A percentile compares a stretch with the other conserved stretches of the same genome.
Conservation (phyloP, 2,113 vertebrate species). For the Dendrocopos noguchii region DNA sequence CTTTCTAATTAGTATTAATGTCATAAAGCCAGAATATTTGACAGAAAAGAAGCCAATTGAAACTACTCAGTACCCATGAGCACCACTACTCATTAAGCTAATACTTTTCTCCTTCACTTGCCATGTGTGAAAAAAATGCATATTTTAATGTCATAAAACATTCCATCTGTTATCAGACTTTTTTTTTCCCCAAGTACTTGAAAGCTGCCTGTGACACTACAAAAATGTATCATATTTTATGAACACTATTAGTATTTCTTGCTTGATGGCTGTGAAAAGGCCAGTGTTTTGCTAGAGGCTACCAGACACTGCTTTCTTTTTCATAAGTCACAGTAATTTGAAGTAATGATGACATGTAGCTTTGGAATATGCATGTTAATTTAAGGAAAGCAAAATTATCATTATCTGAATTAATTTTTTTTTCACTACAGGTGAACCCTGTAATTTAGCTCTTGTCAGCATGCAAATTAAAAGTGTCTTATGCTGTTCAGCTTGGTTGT, state of each 20-base stretch:
- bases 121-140: background rate
- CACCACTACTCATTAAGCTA: slow-evolving; percentile 37
- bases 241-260: background rate
- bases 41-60: background rate
- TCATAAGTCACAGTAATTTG: background rate
- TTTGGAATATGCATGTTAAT: background rate
- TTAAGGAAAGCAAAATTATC: slow-evolving; percentile 38
- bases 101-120: background rate
- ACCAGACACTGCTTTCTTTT: slow-evolving; percentile 10
- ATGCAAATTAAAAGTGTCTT: slow-evolving; percentile 43
- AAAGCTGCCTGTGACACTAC: background rate
- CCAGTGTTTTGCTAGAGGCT: background rate
- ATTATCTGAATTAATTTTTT: background rate
- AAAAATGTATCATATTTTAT: slow-evolving; percentile 12
- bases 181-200: background rate
- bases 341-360: background rate
- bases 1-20: background rate
- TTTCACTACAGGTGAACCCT: slow-evolving; percentile 40
- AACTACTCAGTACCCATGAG: background rate
- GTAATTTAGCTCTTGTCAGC: slow-evolving; percentile 43
- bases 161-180: slow-evolving; percentile 38
- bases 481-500: slow-evolving; percentile 30
- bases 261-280: slow-evolving; percentile 7
- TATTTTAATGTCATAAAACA: slow-evolving; percentile 47
- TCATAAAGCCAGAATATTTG: background rate